These are phyloP conservation scores for Eueides isabella DNA, from an alignment of 1,140 invertebrate genomes.

Conservation along the genomic window DNA sequence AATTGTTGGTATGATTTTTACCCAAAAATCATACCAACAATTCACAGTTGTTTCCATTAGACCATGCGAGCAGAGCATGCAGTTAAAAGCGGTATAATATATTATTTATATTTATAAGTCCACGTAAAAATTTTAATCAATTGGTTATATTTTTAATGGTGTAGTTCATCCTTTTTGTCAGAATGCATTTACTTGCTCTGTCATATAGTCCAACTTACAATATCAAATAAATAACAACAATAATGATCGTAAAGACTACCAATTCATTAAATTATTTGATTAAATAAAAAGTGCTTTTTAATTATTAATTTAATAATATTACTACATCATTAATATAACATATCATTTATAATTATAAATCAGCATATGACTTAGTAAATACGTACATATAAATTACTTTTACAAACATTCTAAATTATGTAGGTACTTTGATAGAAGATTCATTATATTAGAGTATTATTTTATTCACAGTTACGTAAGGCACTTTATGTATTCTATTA, in stretches of 20 bases:
- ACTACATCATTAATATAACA: neutral
- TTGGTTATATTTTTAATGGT: no score
- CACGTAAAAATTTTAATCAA: no score
- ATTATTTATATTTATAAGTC: no score
- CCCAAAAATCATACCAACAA: no score
- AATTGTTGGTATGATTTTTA: no score
- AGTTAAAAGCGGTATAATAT: no score
- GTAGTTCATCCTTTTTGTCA: neutral
- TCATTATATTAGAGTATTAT: neutral
- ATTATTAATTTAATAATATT: neutral
- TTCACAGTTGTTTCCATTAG: no score
- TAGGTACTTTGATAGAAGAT: neutral
- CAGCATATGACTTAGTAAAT: neutral
- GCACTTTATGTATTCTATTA: slow-evolving; percentile 13
- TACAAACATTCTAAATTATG: neutral
- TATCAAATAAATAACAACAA: neutral
- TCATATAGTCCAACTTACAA: neutral
- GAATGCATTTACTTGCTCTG: neutral
- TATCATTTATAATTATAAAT: neutral
- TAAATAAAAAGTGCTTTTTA: neutral
- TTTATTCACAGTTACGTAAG: slow-evolving; percentile 12
- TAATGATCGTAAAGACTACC: neutral
- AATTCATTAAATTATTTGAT: neutral
- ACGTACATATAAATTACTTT: neutral
- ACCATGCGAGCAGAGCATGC: no score